A percentile compares a stretch with the other conserved stretches of the same genome.
Evolutionary conservation across 2,797 vertebrate genomes (phyloP).

Genomic region (Rhinogobio ventralis): DNA sequence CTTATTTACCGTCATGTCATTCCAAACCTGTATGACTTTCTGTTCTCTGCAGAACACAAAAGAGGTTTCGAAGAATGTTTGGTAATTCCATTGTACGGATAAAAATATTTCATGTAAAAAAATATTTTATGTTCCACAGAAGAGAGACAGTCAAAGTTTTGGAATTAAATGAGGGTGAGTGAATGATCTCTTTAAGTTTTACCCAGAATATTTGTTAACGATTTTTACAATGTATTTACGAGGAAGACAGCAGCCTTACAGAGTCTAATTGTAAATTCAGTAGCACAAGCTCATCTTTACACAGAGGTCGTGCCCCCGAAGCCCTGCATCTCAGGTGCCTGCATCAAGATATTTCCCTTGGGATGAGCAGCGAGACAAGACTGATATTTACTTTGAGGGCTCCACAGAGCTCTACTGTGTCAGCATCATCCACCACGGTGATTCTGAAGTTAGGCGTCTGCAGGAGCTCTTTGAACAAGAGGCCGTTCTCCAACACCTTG

Average conservation of each 20-base stretch:
- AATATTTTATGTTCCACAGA: neutral
- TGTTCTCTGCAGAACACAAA: neutral
- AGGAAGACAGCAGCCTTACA: neutral
- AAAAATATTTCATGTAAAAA: neutral
- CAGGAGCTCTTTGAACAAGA: slow-evolving; percentile 91
- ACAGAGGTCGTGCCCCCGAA: neutral
- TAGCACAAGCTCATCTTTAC: neutral
- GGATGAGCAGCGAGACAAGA: slow-evolving; percentile 35
- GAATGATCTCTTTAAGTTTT: neutral
- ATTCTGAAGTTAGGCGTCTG: slow-evolving; percentile 93
- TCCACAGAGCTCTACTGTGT: slow-evolving; percentile 92
- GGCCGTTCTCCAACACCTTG: slow-evolving; percentile 85
- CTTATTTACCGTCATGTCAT: neutral
- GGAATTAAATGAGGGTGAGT: neutral
- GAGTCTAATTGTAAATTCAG: slow-evolving; percentile 18
- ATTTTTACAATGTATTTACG: slow-evolving; percentile 28
- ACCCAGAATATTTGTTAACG: neutral
- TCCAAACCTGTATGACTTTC: neutral
- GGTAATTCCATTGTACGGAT: neutral
- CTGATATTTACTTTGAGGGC: slow-evolving; percentile 85
- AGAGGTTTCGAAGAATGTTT: neutral
- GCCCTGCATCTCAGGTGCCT: slow-evolving; percentile 3
- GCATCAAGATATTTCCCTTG: slow-evolving; percentile 12
- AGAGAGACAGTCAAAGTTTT: neutral
- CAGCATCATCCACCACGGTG: slow-evolving; percentile 89